Conservation (phyloP, 2,888 invertebrate genomes). For the Lysandra bellargus region DNA sequence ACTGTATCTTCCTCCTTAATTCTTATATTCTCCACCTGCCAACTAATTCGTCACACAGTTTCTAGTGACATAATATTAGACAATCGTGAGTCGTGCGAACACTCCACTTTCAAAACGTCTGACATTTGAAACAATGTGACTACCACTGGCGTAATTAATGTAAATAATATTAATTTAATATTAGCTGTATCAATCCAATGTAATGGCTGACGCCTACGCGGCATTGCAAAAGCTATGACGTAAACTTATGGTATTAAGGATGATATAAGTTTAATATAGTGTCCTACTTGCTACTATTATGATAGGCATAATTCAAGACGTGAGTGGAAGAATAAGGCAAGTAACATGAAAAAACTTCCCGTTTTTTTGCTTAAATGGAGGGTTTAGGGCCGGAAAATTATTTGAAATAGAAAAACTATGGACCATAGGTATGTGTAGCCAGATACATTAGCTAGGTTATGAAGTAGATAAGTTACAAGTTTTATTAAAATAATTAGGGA, state of each 20-base stretch:
- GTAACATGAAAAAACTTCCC: too few species aligned
- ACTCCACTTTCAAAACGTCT: slow-evolving; percentile 26
- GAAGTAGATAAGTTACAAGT: too few species aligned
- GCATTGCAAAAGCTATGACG: slow-evolving; percentile 12
- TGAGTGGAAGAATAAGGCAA: too few species aligned
- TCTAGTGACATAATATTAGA: slow-evolving; percentile 14
- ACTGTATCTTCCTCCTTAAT: neutral
- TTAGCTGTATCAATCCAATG: slow-evolving; percentile 2
- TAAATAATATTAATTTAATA: slow-evolving; percentile 28
- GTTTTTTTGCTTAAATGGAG: too few species aligned
- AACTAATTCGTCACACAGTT: neutral
- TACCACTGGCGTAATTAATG: slow-evolving; percentile 21
- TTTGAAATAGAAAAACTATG: too few species aligned
- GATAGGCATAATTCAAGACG: neutral
- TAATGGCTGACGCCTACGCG: slow-evolving; percentile 10
- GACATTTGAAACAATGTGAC: slow-evolving; percentile 24
- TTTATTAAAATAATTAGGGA: too few species aligned
- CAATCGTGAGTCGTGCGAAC: neutral
- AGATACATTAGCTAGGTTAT: too few species aligned
- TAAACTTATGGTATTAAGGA: neutral
- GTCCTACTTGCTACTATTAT: neutral
- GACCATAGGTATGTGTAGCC: too few species aligned
- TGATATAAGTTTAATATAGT: neutral
- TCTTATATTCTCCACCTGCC: neutral
- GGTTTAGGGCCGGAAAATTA: too few species aligned